phyloP scores from a whole-genome alignment of 1,140 invertebrate species.

The Bursaphelenchus mucronatus region DNA sequence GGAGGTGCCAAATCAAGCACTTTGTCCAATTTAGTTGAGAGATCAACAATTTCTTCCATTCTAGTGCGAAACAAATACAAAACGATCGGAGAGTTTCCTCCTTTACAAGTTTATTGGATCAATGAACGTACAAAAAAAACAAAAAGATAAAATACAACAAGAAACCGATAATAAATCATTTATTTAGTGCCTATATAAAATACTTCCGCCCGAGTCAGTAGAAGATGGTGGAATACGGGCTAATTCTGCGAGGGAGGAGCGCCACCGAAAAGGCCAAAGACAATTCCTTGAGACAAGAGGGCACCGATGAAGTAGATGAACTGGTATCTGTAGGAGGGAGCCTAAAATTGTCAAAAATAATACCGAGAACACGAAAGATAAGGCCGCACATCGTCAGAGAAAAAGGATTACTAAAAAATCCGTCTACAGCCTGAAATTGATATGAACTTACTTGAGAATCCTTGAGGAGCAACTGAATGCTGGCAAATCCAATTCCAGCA shows the following conservation, averaged over 20 bases:
- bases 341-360: slow-evolving; percentile 8
- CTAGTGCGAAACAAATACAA: too few relatives aligned
- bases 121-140: too few relatives aligned
- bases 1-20: too few relatives aligned
- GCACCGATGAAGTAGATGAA: slow-evolving; percentile 23
- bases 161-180: too few relatives aligned
- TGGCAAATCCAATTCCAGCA: slow-evolving; percentile 16
- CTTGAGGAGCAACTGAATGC: slow-evolving; percentile 10
- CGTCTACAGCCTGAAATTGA: neutral
- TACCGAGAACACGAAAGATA: neutral
- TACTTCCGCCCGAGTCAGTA: too few relatives aligned
- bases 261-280: slow-evolving; percentile 24
- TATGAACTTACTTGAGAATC: neutral
- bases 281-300: slow-evolving; percentile 10
- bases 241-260: neutral
- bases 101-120: too few relatives aligned
- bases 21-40: too few relatives aligned
- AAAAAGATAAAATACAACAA: too few relatives aligned
- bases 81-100: too few relatives aligned
- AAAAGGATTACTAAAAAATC: neutral
- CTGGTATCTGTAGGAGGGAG: slow-evolving; percentile 18
- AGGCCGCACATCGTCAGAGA: neutral
- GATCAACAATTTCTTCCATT: too few relatives aligned
- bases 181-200: too few relatives aligned
- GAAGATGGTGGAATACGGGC: neutral